Percentiles rank a stretch among this genome's conserved stretches.
Conservation (phyloP, 2,113 vertebrate genomes). For the Pseudopipra pipra region DNA sequence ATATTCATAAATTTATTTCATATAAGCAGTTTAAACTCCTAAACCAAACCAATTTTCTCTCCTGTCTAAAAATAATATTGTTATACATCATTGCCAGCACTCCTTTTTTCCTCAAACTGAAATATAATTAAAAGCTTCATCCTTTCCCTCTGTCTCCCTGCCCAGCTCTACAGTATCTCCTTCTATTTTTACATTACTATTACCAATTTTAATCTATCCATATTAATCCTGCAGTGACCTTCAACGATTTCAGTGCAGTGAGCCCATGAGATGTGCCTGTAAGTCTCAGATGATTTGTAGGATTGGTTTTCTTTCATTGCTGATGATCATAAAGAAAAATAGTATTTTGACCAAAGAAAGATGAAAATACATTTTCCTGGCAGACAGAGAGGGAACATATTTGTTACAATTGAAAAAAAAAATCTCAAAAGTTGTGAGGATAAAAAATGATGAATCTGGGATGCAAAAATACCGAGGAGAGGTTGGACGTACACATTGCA, state of each 20-base stretch:
- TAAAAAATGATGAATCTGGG: neutral
- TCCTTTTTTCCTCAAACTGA: neutral
- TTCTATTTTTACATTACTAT: conserved; percentile 2
- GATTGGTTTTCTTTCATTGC: neutral
- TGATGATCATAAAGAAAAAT: neutral
- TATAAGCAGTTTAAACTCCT: neutral
- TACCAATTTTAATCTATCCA: conserved; percentile 26
- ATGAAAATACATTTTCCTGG: conserved; percentile 13
- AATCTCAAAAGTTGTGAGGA: neutral
- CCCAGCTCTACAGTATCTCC: neutral
- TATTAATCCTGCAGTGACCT: conserved; percentile 23
- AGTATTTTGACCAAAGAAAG: neutral
- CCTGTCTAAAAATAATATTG: neutral
- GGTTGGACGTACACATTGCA: neutral
- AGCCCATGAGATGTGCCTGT: neutral
- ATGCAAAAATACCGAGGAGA: neutral
- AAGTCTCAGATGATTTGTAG: conserved; percentile 2
- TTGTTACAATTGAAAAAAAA: conserved; percentile 11
- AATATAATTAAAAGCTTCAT: conserved; percentile 15
- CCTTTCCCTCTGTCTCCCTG: neutral
- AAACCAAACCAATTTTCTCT: neutral
- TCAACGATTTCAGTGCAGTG: neutral
- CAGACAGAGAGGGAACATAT: neutral
- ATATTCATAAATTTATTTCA: neutral
- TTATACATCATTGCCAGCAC: neutral